Evolutionary conservation across 2,797 vertebrate genomes (phyloP).

Genomic region (Mus minutoides): DNA sequence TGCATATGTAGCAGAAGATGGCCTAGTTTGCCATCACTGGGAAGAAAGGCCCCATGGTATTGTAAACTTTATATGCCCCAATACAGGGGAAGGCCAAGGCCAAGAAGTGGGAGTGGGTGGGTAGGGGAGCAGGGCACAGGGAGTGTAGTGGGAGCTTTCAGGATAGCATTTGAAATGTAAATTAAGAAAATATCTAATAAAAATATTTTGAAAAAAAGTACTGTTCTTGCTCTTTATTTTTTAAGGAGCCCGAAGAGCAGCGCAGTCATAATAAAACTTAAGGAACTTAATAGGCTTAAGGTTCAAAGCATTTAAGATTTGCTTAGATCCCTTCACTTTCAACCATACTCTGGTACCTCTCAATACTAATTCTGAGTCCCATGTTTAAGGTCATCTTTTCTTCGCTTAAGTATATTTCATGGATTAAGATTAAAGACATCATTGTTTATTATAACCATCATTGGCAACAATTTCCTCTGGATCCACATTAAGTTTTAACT

Average conservation of each 20-base stretch:
- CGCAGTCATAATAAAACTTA: neutral
- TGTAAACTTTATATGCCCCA: no score
- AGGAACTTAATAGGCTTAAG: neutral
- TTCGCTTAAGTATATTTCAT: slow-evolving; percentile 17
- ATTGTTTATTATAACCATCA: neutral
- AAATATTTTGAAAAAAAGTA: no score
- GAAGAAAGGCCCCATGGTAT: no score
- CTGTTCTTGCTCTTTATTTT: neutral
- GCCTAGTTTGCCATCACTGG: no score
- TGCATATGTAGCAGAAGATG: no score
- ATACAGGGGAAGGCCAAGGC: no score
- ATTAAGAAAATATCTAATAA: no score
- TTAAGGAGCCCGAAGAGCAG: neutral
- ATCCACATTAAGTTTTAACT: neutral
- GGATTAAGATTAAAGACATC: neutral
- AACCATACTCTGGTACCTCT: neutral
- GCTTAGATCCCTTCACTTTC: neutral
- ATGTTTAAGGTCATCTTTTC: neutral
- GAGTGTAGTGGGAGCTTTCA: no score
- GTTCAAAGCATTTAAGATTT: neutral
- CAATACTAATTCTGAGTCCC: neutral
- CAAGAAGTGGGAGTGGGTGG: no score
- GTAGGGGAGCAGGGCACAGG: no score
- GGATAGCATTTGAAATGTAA: no score
- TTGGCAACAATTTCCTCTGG: neutral